Conservation (phyloP, 2,113 vertebrate species). For the Prionailurus viverrinus region DNA sequence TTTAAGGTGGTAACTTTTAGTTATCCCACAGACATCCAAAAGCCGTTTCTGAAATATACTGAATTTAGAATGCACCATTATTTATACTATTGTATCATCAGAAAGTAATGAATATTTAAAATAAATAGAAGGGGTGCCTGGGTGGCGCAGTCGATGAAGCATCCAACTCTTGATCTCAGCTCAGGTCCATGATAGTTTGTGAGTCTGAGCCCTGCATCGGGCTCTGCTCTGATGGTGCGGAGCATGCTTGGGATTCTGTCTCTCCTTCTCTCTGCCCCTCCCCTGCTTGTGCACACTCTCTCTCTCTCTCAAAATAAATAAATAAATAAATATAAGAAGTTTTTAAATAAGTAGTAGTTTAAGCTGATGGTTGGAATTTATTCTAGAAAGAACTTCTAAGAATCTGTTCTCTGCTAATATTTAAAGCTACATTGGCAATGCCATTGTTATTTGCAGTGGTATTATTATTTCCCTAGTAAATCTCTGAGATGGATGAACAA, state of each 20-base stretch:
- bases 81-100: conserved; percentile 10
- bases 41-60: conserved; percentile 14
- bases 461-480: not conserved
- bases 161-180: too few species aligned
- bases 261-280: too few species aligned
- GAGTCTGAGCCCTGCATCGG: too few species aligned
- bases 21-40: not conserved
- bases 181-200: too few species aligned
- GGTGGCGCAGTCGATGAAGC: too few species aligned
- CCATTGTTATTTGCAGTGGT: conserved; percentile 23
- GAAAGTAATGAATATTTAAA: not conserved
- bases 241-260: too few species aligned
- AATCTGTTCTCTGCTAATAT: not conserved
- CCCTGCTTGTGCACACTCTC: too few species aligned
- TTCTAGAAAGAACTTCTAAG: not conserved
- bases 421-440: conserved; percentile 1
- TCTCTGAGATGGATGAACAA: not conserved
- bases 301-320: too few species aligned
- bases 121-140: not conserved
- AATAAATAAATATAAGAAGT: too few species aligned
- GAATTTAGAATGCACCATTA: conserved; percentile 6
- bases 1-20: not conserved
- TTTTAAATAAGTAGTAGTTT: not conserved
- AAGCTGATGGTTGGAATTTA: not conserved
- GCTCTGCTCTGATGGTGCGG: too few species aligned